Conservation (phyloP, 1,140 invertebrate genomes). For the Nilaparvata lugens region DNA sequence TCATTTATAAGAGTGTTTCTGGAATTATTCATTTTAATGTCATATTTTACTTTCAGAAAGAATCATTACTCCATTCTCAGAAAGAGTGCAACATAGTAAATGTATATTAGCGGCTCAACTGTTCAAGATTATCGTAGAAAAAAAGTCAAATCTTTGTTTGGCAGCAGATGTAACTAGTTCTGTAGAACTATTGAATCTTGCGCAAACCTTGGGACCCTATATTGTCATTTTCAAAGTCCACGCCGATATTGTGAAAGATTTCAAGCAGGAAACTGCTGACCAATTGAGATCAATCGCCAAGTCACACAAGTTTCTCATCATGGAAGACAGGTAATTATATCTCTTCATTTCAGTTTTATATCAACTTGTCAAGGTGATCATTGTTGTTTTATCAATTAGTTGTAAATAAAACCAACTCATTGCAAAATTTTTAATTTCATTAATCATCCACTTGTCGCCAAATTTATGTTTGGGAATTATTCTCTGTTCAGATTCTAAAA, state of each 20-base stretch:
- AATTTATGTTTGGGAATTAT: too few relatives aligned
- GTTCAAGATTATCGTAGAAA: conserved; percentile 68
- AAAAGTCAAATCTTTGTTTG: conserved; percentile 80
- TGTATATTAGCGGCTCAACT: conserved; percentile 54
- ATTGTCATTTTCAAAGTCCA: conserved; percentile 89
- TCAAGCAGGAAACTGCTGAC: conserved; percentile 49
- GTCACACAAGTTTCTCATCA: conserved; percentile 78
- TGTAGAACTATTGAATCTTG: conserved; percentile 59
- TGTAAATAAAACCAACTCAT: too few relatives aligned
- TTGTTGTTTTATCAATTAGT: conserved; percentile 6
- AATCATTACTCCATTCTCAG: conserved; percentile 40
- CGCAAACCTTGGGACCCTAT: conserved; percentile 67
- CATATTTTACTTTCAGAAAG: too few relatives aligned
- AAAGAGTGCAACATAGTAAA: conserved; percentile 45
- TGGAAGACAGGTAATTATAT: conserved; percentile 71
- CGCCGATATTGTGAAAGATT: conserved; percentile 80
- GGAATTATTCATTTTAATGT: too few relatives aligned
- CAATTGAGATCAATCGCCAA: conserved; percentile 56
- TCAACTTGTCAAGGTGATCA: not conserved
- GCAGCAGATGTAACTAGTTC: conserved; percentile 69
- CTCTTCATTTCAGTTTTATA: not conserved
- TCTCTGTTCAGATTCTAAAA: too few relatives aligned
- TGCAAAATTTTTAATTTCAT: too few relatives aligned
- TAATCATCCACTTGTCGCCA: too few relatives aligned
- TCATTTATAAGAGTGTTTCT: too few relatives aligned